Evolutionary conservation across 1,140 invertebrate species (phyloP).

Genomic region (Vanessa tameamea): DNA sequence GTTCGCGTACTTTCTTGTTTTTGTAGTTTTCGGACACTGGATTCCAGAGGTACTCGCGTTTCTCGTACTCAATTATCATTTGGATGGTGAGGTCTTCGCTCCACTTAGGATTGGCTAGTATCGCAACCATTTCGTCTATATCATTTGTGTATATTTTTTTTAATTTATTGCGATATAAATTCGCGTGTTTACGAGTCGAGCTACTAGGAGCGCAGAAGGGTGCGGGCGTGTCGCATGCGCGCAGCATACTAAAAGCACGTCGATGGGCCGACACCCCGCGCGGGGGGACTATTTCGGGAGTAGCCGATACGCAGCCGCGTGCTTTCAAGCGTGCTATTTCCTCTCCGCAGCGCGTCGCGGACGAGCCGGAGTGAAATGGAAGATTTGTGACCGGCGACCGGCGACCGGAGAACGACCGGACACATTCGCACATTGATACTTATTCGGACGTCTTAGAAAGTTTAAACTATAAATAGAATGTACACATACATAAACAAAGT

Average conservation of each 20-base stretch:
- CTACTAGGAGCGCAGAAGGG: constrained; percentile 73
- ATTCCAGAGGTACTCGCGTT: constrained; percentile 76
- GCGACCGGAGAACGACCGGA: constrained; percentile 29
- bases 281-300: constrained; percentile 78
- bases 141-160: constrained; percentile 41
- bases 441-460: constrained; percentile 28
- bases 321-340: constrained; percentile 79
- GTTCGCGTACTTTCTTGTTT: constrained; percentile 76
- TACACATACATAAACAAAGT: constrained; percentile 15
- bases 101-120: constrained; percentile 77
- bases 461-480: constrained; percentile 15
- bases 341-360: constrained; percentile 66
- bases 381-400: constrained; percentile 74
- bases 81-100: constrained; percentile 77
- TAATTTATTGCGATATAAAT: constrained; percentile 43
- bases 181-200: constrained; percentile 54
- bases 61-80: constrained; percentile 78
- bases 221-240: constrained; percentile 80
- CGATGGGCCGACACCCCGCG: constrained; percentile 68
- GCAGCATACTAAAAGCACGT: constrained; percentile 81
- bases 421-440: constrained; percentile 32
- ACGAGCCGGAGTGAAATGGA: constrained; percentile 76
- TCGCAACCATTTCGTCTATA: constrained; percentile 72
- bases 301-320: constrained; percentile 77
- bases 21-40: constrained; percentile 76